phyloP scores from a whole-genome alignment of 2,113 vertebrate genomes.

The Blennius ocellaris region DNA sequence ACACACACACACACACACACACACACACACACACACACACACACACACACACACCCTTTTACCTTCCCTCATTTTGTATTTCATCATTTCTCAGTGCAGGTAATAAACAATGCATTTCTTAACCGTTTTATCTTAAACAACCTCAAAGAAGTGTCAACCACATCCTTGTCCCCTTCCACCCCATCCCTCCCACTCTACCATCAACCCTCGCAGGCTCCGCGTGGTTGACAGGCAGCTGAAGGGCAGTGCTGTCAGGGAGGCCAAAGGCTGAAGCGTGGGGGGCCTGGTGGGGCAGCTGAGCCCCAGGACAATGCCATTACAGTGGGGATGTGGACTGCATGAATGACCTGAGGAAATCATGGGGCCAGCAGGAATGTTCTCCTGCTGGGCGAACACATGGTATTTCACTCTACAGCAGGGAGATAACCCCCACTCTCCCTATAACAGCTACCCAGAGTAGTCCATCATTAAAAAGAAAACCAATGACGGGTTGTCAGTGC shows the following conservation, averaged over 20 bases:
- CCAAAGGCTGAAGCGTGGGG: constrained; percentile 69
- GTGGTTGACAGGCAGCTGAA: constrained; percentile 72
- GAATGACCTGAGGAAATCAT: constrained; percentile 85
- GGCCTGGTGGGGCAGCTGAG: constrained; percentile 65
- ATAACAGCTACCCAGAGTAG: constrained; percentile 57
- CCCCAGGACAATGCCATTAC: constrained; percentile 81
- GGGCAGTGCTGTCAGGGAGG: constrained; percentile 72
- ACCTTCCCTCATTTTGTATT: too few species aligned
- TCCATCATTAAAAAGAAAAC: constrained; percentile 66
- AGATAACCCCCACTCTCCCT: constrained; percentile 67
- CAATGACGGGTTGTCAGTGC: constrained; percentile 25
- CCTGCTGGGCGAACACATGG: constrained; percentile 91
- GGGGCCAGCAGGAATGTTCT: constrained; percentile 88
- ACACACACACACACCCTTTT: too few species aligned
- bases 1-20: too few species aligned
- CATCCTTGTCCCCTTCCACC: constrained; percentile 18
- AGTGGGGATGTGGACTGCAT: constrained; percentile 78
- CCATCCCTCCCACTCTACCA: constrained; percentile 29
- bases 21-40: too few species aligned
- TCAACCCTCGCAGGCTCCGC: constrained; percentile 17
- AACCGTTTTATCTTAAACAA: neutral
- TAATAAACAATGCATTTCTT: too few species aligned
- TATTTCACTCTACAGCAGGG: constrained; percentile 81
- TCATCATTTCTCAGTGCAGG: too few species aligned
- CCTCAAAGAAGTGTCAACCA: constrained; percentile 4